These are phyloP conservation scores for Rallus limicola DNA, from an alignment of 2,113 vertebrate genomes.

Conservation along the genomic window DNA sequence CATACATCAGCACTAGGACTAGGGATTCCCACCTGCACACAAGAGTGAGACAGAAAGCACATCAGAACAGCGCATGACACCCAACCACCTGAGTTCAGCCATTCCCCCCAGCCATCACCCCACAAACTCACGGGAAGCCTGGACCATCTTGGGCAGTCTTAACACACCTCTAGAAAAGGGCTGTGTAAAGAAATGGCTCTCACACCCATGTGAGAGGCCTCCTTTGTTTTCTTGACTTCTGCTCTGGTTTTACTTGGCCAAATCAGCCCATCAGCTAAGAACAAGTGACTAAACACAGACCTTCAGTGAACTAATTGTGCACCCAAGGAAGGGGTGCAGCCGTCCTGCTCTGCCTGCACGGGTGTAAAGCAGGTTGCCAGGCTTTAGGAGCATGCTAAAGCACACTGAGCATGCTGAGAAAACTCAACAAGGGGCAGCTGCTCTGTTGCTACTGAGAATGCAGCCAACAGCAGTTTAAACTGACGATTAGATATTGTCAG, in stretches of 20 bases:
- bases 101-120: fast-evolving
- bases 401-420: fast-evolving
- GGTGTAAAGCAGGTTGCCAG: neutral
- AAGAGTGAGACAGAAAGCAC: neutral
- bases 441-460: fast-evolving
- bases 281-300: neutral
- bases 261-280: neutral
- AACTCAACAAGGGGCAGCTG: neutral
- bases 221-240: neutral
- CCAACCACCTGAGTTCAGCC: neutral
- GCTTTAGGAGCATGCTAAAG: neutral
- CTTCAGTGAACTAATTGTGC: fast-evolving
- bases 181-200: neutral
- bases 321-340: neutral
- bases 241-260: neutral
- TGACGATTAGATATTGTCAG: neutral
- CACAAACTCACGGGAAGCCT: neutral
- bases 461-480: neutral
- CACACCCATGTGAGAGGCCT: neutral
- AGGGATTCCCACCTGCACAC: slow-evolving; percentile 94
- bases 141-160: neutral
- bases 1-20: slow-evolving; percentile 90
- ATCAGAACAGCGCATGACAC: neutral
- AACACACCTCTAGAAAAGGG: neutral
- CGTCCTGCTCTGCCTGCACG: neutral